Conservation (phyloP, 2,113 vertebrate genomes). For the Aegypius monachus region DNA sequence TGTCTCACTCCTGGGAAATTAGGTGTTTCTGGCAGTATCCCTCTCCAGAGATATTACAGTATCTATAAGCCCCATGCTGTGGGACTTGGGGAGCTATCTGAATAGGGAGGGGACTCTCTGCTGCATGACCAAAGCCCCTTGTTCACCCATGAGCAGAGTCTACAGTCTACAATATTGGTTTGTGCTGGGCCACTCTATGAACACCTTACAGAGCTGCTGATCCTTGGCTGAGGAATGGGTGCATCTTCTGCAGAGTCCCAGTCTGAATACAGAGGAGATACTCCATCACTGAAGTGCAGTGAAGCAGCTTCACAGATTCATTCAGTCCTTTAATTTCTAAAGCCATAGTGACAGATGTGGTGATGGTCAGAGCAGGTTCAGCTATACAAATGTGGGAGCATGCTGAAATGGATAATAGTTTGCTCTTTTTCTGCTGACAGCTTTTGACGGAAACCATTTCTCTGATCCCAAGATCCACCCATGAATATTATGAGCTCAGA, state of each 20-base stretch:
- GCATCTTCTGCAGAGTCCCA: not conserved
- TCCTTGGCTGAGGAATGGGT: not conserved
- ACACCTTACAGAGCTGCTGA: not conserved
- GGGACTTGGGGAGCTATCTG: not conserved
- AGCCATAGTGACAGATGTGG: not conserved
- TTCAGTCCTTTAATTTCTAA: not conserved
- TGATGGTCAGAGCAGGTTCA: not conserved
- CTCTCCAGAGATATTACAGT: not conserved
- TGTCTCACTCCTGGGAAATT: not conserved
- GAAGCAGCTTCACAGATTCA: not conserved
- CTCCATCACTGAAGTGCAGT: not conserved
- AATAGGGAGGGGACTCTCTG: not conserved
- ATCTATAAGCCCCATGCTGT: not conserved
- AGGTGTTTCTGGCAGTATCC: not conserved
- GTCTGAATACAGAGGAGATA: not conserved
- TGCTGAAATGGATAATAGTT: not conserved
- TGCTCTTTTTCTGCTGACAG: constrained; percentile 5
- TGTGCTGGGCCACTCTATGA: not conserved
- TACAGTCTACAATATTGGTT: not conserved
- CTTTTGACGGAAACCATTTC: constrained; percentile 43
- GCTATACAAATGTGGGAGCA: not conserved
- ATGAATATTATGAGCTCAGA: constrained; percentile 49
- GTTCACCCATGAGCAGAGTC: not conserved
- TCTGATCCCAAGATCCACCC: constrained; percentile 29
- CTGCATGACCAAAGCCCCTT: not conserved